These are phyloP conservation scores for Lophotriccus pileatus DNA, from an alignment of 2,797 vertebrate species.

Conservation along the genomic window DNA sequence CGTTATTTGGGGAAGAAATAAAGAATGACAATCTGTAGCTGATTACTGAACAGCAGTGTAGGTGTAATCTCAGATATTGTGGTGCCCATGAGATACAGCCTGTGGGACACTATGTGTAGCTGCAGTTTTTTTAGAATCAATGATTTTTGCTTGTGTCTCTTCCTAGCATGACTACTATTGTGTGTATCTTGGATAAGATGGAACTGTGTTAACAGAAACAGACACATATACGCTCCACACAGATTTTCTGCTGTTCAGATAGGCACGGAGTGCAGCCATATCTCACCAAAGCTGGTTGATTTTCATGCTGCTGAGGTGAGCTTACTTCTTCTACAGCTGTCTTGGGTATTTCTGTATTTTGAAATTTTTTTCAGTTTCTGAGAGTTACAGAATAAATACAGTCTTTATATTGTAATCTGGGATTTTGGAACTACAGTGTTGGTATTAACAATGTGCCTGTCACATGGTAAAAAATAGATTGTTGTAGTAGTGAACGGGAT, in stretches of 20 bases:
- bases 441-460: not conserved
- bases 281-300: not conserved
- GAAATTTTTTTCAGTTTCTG: not conserved
- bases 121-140: not conserved
- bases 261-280: not conserved
- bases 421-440: not conserved
- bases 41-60: not conserved
- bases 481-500: not conserved
- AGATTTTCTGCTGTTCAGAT: not conserved
- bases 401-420: not conserved
- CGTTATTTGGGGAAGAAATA: not conserved
- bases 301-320: not conserved
- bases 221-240: rapidly evolving
- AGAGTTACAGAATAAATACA: not conserved
- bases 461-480: not conserved
- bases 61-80: not conserved
- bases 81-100: not conserved
- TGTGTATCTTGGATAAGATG: not conserved
- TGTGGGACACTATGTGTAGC: not conserved
- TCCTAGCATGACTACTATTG: not conserved
- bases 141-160: not conserved
- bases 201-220: not conserved
- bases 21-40: not conserved
- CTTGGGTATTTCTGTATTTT: not conserved
- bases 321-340: not conserved